phyloP scores from a whole-genome alignment of 2,888 invertebrate genomes.

The Melanostoma scalare region DNA sequence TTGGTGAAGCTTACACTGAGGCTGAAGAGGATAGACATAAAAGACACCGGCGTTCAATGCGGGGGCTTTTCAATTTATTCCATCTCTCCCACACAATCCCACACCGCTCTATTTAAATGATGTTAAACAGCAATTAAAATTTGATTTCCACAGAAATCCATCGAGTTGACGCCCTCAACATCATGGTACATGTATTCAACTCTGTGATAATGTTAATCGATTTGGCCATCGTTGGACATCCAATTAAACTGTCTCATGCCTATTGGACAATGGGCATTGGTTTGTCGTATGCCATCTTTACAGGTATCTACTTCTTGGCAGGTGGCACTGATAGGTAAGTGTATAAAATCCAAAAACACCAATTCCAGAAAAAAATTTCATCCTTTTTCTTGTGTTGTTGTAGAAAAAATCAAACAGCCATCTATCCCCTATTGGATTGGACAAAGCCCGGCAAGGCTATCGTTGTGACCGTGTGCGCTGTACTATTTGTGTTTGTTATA shows the following conservation, averaged over 20 bases:
- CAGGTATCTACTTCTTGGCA: slow-evolving; percentile 86
- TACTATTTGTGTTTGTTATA: slow-evolving; percentile 84
- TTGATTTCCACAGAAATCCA: slow-evolving; percentile 78
- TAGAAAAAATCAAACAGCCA: slow-evolving; percentile 85
- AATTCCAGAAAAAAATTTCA: slow-evolving; percentile 15
- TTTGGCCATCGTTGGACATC: slow-evolving; percentile 87
- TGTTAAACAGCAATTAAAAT: neutral
- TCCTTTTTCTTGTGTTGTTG: slow-evolving; percentile 57
- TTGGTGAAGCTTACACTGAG: too few relatives aligned
- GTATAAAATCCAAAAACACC: neutral
- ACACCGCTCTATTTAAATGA: too few relatives aligned
- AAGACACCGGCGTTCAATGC: too few relatives aligned
- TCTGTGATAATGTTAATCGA: slow-evolving; percentile 89
- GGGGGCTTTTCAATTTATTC: too few relatives aligned
- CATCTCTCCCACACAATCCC: too few relatives aligned
- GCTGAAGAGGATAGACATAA: too few relatives aligned
- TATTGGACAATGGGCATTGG: slow-evolving; percentile 86
- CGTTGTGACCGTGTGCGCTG: slow-evolving; percentile 84
- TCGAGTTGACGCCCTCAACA: slow-evolving; percentile 81
- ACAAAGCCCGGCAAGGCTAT: slow-evolving; percentile 84
- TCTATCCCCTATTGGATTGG: slow-evolving; percentile 92
- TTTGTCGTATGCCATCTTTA: slow-evolving; percentile 87
- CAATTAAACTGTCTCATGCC: slow-evolving; percentile 83
- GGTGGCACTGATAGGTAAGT: slow-evolving; percentile 88
- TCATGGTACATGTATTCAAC: slow-evolving; percentile 84